phyloP scores from a whole-genome alignment of 2,797 vertebrate genomes.

The Myotis pilosus region DNA sequence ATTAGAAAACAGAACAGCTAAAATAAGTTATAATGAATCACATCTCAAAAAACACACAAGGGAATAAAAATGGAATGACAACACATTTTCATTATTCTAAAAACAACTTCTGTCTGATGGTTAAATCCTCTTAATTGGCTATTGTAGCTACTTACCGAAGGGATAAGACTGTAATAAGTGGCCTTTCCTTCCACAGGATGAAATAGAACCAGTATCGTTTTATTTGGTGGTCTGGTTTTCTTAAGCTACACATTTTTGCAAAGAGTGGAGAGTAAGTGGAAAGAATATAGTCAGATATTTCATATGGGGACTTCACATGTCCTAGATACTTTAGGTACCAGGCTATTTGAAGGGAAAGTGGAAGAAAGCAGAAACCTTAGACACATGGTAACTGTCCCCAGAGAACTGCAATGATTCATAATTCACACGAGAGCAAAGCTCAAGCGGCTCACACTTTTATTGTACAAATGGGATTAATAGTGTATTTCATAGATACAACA shows the following conservation, averaged over 20 bases:
- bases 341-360: constrained; percentile 61
- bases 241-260: constrained; percentile 66
- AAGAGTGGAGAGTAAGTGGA: constrained; percentile 67
- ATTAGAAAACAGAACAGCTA: constrained; percentile 81
- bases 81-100: constrained; percentile 83
- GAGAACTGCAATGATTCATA: constrained; percentile 80
- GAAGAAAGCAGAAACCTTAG: constrained; percentile 76
- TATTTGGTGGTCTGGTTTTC: constrained; percentile 25
- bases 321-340: constrained; percentile 47
- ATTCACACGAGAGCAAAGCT: constrained; percentile 81
- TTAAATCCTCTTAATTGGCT: constrained; percentile 84
- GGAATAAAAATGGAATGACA: constrained; percentile 84
- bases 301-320: constrained; percentile 56
- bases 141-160: constrained; percentile 82
- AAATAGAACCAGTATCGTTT: constrained; percentile 79
- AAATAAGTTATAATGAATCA: constrained; percentile 83
- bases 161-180: constrained; percentile 80
- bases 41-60: constrained; percentile 78
- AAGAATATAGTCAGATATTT: constrained; percentile 70
- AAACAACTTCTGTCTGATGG: constrained; percentile 83
- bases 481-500: constrained; percentile 49
- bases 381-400: constrained; percentile 74
- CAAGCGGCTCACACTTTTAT: constrained; percentile 81
- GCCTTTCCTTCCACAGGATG: constrained; percentile 76
- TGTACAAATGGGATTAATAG: constrained; percentile 82